These are phyloP conservation scores for Cyanocitta stelleri DNA, from an alignment of 2,113 vertebrate genomes.

Conservation along the genomic window DNA sequence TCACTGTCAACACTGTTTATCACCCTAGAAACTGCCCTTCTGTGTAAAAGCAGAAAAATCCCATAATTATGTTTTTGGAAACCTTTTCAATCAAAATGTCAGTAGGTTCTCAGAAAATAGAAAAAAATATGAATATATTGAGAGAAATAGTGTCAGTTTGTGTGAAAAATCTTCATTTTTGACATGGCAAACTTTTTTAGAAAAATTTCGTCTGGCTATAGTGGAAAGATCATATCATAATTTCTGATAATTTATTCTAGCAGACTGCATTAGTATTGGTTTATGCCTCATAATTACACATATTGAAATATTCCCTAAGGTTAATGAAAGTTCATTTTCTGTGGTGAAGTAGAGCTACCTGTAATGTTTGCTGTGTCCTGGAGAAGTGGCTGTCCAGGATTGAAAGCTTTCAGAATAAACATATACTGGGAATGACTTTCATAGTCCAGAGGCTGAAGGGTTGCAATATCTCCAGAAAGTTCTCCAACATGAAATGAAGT, in stretches of 20 bases:
- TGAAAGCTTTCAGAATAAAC: slow-evolving; percentile 44
- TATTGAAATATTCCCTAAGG: neutral
- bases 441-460: slow-evolving; percentile 50
- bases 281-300: neutral
- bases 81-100: neutral
- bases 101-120: neutral
- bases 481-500: slow-evolving; percentile 36
- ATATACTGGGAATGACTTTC: slow-evolving; percentile 14
- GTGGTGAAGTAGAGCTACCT: slow-evolving; percentile 20
- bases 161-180: neutral
- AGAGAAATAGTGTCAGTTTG: neutral
- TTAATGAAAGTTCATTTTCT: neutral
- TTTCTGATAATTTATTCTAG: neutral
- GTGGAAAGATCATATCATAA: neutral
- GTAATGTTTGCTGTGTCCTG: slow-evolving; percentile 44
- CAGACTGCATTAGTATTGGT: neutral
- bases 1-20: neutral
- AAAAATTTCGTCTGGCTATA: neutral
- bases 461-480: slow-evolving; percentile 48
- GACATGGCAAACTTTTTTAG: neutral
- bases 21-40: neutral
- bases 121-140: neutral
- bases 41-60: neutral
- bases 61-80: neutral
- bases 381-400: neutral